A percentile compares a stretch with the other conserved stretches of the same genome.
Evolutionary conservation across 2,797 vertebrate species (phyloP).

Genomic region (Trematomus bernacchii): DNA sequence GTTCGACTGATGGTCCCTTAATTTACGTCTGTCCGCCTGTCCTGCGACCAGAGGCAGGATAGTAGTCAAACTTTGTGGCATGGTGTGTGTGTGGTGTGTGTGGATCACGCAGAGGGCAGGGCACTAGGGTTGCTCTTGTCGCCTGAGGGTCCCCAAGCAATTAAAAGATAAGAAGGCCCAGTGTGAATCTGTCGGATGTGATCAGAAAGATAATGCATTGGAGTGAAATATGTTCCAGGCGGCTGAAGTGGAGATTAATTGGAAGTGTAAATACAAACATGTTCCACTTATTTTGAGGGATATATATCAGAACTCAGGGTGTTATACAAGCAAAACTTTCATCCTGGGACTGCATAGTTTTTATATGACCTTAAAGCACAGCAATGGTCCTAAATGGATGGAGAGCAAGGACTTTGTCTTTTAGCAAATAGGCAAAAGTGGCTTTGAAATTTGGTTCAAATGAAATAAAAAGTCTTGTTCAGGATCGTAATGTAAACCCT

Average conservation of each 20-base stretch:
- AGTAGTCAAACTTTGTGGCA: conserved; percentile 49
- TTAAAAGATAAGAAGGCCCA: conserved; percentile 78
- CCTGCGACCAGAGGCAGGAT: conserved; percentile 44
- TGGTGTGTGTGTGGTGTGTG: conserved; percentile 24
- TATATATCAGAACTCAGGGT: conserved; percentile 6
- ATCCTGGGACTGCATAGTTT: not conserved
- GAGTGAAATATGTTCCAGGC: conserved; percentile 35
- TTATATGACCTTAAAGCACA: too few relatives aligned
- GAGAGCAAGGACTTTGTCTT: too few relatives aligned
- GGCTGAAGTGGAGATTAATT: conserved; percentile 52
- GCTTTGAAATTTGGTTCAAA: too few relatives aligned
- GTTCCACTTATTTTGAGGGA: conserved; percentile 21
- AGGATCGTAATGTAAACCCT: too few relatives aligned
- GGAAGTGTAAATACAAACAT: conserved; percentile 69
- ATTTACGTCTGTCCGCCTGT: conserved; percentile 46
- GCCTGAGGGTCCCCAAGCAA: conserved; percentile 71
- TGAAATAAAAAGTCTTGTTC: too few relatives aligned
- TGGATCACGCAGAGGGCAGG: conserved; percentile 43
- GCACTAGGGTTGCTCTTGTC: conserved; percentile 51
- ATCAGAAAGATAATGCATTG: conserved; percentile 59
- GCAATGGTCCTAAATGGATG: too few relatives aligned
- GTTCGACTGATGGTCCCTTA: conserved; percentile 48
- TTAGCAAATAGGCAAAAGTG: too few relatives aligned
- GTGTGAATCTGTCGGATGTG: conserved; percentile 60
- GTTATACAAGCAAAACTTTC: conserved; percentile 8